Evolutionary conservation across 2,113 vertebrate genomes (phyloP).

Genomic region (Helogale parvula): DNA sequence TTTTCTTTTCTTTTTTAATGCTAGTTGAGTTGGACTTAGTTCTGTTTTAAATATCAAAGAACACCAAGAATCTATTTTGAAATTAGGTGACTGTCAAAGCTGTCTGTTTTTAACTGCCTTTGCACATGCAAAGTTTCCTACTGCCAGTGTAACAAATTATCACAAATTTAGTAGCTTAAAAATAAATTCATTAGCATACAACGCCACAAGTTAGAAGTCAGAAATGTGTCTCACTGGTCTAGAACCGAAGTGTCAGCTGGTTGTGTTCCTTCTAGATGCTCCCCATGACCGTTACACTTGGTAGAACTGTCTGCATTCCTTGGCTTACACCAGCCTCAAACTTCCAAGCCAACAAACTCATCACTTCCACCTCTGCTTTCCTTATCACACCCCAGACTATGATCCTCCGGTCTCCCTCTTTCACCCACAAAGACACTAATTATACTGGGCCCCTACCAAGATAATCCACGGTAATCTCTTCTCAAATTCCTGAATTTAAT

Average conservation of each 20-base stretch:
- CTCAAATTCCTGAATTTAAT: background rate
- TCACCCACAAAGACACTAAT: background rate
- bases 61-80: background rate
- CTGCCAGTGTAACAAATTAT: background rate
- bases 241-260: background rate
- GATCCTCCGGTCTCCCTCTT: background rate
- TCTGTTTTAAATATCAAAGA: constrained; percentile 3
- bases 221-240: background rate
- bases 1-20: background rate
- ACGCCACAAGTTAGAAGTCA: background rate
- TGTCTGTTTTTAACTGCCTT: background rate
- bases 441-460: background rate
- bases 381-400: background rate
- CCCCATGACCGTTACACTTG: background rate
- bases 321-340: too few species aligned
- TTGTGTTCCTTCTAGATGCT: background rate
- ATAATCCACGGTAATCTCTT: background rate
- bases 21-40: background rate
- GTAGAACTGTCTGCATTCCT: background rate
- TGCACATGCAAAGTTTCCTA: background rate
- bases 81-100: background rate
- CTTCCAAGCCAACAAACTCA: background rate
- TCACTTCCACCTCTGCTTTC: background rate
- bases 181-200: background rate
- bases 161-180: background rate